Conservation (phyloP, 2,888 invertebrate genomes). For the Dioctria linearis region DNA sequence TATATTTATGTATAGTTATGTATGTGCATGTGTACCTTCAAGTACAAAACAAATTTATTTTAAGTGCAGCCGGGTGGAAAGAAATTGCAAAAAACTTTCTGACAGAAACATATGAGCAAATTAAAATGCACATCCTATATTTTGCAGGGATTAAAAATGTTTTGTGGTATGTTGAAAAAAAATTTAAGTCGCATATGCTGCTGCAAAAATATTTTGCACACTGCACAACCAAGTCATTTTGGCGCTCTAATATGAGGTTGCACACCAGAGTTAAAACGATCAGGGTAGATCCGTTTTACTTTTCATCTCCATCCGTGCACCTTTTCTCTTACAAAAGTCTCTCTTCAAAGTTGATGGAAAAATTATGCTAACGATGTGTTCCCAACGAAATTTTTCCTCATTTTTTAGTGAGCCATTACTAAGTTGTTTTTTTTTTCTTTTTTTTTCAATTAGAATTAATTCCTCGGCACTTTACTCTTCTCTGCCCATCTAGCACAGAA, state of each 20-base stretch:
- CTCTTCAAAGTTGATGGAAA: slow-evolving; percentile 30
- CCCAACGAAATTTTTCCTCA: slow-evolving; percentile 36
- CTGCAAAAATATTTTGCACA: neutral
- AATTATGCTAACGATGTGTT: slow-evolving; percentile 53
- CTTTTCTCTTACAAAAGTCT: neutral
- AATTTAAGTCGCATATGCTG: slow-evolving; percentile 29
- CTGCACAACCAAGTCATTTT: slow-evolving; percentile 13
- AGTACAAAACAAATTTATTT: neutral
- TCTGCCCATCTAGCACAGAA: neutral
- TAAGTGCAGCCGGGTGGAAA: slow-evolving; percentile 1
- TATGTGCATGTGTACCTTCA: neutral
- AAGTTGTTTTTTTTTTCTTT: neutral
- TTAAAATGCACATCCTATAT: slow-evolving; percentile 44
- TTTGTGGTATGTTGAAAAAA: slow-evolving; percentile 9
- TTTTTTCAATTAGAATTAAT: slow-evolving; percentile 24
- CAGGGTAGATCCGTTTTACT: slow-evolving; percentile 6
- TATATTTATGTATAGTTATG: too few species aligned
- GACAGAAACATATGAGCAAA: slow-evolving; percentile 40
- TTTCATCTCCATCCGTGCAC: neutral
- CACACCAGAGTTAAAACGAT: slow-evolving; percentile 16
- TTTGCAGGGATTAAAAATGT: slow-evolving; percentile 43
- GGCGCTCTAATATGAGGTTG: slow-evolving; percentile 28
- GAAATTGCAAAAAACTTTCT: neutral
- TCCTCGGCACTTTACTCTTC: neutral
- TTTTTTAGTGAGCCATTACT: slow-evolving; percentile 32